Conservation (phyloP, 2,888 invertebrate species). For the Sesia bembeciformis region DNA sequence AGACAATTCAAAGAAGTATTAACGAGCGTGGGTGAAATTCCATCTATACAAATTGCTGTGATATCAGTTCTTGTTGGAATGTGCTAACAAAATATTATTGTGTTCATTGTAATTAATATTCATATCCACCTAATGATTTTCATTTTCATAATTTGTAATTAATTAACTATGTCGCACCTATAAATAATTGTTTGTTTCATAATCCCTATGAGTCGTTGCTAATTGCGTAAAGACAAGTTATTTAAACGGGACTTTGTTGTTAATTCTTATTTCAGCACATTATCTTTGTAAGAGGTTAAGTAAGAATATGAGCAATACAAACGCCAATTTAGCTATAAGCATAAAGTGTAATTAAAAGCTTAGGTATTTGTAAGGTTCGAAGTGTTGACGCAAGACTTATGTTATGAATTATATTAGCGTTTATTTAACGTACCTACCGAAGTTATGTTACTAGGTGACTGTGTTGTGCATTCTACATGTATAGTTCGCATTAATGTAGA, state of each 20-base stretch:
- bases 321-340: conserved; percentile 62
- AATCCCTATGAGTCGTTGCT: no score
- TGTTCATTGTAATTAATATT: not conserved
- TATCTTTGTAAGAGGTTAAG: not conserved
- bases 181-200: no score
- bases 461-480: no score
- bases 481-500: no score
- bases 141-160: no score
- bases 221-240: no score
- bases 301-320: conserved; percentile 48
- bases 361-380: conserved; percentile 14
- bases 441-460: conserved; percentile 6
- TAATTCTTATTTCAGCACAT: no score
- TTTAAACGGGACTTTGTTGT: no score
- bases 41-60: conserved; percentile 67
- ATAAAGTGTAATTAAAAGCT: conserved; percentile 36
- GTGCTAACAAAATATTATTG: conserved; percentile 3
- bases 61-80: conserved; percentile 63
- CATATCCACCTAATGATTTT: no score
- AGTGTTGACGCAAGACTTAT: not conserved
- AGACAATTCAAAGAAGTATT: conserved; percentile 30
- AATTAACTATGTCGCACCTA: no score
- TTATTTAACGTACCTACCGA: conserved; percentile 19
- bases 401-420: conserved; percentile 13
- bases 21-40: conserved; percentile 27